These are phyloP conservation scores for Drosophila leonis DNA, from an alignment of 2,888 invertebrate genomes.

Conservation along the genomic window DNA sequence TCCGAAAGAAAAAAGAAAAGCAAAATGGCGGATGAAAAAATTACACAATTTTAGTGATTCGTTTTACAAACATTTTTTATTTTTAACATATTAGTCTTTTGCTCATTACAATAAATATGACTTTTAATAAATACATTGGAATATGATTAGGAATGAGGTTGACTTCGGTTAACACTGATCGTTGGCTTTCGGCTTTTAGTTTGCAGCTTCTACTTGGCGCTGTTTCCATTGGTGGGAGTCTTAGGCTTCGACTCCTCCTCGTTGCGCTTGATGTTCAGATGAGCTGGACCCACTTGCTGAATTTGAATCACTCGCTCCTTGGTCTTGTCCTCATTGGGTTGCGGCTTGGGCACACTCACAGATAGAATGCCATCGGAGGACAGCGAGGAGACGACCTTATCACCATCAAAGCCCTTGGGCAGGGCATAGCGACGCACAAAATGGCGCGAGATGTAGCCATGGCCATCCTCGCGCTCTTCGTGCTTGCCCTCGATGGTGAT, in stretches of 20 bases:
- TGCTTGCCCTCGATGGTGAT: constrained; percentile 92
- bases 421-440: constrained; percentile 91
- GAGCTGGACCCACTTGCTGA: constrained; percentile 88
- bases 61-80: constrained; percentile 13
- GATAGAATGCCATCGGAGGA: constrained; percentile 91
- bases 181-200: background rate
- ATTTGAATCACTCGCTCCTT: constrained; percentile 87
- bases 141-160: constrained; percentile 10
- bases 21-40: background rate
- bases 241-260: constrained; percentile 20
- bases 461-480: constrained; percentile 90
- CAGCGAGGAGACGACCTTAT: constrained; percentile 90
- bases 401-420: constrained; percentile 91
- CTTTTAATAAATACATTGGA: constrained; percentile 12
- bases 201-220: constrained; percentile 9
- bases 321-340: constrained; percentile 77
- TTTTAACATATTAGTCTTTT: constrained; percentile 18
- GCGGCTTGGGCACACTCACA: constrained; percentile 89
- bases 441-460: constrained; percentile 91
- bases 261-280: constrained; percentile 78
- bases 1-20: background rate
- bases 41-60: background rate
- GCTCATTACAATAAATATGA: constrained; percentile 16
- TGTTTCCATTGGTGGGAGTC: constrained; percentile 21
- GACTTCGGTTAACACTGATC: background rate